Evolutionary conservation across 2,113 vertebrate genomes (phyloP).

Genomic region (Percina caprodes): DNA sequence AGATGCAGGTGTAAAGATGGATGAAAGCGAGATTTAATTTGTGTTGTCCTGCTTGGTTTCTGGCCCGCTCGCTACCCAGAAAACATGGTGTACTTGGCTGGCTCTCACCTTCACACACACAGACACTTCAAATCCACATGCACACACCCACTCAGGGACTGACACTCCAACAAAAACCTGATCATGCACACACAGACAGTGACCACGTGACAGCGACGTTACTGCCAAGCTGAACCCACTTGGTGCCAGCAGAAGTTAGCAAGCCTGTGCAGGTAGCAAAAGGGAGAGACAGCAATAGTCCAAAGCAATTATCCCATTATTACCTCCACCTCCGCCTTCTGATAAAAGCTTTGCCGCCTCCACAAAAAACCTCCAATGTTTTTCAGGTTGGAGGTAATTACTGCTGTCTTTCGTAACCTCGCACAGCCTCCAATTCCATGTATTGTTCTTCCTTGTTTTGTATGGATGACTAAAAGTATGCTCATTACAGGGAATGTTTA

Average conservation of each 20-base stretch:
- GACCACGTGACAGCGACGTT: constrained; percentile 8
- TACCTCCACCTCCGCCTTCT: constrained; percentile 57
- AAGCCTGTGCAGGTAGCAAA: constrained; percentile 38
- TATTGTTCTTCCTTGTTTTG: constrained; percentile 49
- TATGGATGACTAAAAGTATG: constrained; percentile 60
- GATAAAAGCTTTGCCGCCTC: constrained; percentile 71
- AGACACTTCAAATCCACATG: constrained; percentile 30
- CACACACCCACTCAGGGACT: constrained; percentile 19
- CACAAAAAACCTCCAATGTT: constrained; percentile 56
- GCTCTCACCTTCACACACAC: neutral
- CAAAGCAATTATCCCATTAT: constrained; percentile 76
- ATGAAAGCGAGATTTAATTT: constrained; percentile 54
- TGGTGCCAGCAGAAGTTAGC: constrained; percentile 37
- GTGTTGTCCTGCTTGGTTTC: constrained; percentile 37
- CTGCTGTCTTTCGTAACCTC: constrained; percentile 47
- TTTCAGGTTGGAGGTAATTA: constrained; percentile 69
- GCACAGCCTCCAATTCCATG: constrained; percentile 26
- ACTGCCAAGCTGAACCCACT: constrained; percentile 34
- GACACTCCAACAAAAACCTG: constrained; percentile 26
- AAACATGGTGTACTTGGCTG: constrained; percentile 48
- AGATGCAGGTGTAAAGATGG: constrained; percentile 57
- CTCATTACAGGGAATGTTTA: constrained; percentile 52
- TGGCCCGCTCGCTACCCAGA: constrained; percentile 36
- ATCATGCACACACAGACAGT: neutral
- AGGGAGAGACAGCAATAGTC: constrained; percentile 50